Conservation (phyloP, 2,797 vertebrate genomes). For the Melanotaenia trifasciata region DNA sequence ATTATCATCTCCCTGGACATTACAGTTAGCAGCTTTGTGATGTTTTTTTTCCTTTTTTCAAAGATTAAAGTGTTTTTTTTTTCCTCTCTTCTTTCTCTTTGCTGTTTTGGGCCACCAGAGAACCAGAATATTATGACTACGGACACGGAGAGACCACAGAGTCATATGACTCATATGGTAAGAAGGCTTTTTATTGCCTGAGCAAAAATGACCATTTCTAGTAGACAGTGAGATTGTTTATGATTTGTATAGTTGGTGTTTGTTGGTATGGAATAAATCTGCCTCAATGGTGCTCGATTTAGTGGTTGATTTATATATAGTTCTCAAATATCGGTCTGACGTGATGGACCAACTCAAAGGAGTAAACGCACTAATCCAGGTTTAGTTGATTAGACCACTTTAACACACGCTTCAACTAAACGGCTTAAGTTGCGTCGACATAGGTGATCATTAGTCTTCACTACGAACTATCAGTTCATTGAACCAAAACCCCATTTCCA, state of each 20-base stretch:
- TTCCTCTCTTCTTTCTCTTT: constrained; percentile 14
- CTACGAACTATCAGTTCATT: not conserved
- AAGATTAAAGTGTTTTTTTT: constrained; percentile 42
- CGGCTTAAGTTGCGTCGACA: not conserved
- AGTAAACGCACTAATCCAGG: no score
- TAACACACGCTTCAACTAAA: not conserved
- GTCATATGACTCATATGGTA: constrained; percentile 95
- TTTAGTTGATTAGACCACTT: no score
- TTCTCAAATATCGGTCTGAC: no score
- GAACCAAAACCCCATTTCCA: not conserved
- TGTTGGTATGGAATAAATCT: not conserved
- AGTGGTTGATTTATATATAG: no score
- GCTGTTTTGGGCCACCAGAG: constrained; percentile 80
- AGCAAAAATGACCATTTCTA: not conserved
- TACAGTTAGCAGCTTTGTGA: constrained; percentile 40
- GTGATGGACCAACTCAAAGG: no score
- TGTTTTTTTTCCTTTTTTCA: constrained; percentile 30
- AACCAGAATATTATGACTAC: constrained; percentile 98
- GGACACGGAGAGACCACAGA: constrained; percentile 96
- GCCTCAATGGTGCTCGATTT: no score
- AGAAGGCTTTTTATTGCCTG: constrained; percentile 45
- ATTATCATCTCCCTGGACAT: constrained; percentile 51
- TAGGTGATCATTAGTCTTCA: not conserved
- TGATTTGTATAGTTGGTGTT: not conserved
- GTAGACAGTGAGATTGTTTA: not conserved